Conservation (phyloP, 2,113 vertebrate genomes). For the Chascanopsetta lugubris region DNA sequence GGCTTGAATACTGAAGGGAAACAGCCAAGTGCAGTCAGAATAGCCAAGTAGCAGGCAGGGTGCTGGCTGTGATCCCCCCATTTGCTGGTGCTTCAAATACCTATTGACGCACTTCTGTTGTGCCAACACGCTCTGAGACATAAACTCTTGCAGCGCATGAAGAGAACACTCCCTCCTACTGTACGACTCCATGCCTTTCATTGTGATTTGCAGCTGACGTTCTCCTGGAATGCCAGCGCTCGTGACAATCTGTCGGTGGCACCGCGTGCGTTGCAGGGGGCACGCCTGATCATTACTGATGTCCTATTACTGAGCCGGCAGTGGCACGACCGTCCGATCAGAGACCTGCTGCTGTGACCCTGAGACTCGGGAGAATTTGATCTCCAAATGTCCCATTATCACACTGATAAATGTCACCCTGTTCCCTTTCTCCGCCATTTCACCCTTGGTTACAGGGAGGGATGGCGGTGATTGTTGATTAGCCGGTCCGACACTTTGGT, state of each 20-base stretch:
- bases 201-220: neutral
- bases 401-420: neutral
- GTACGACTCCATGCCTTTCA: neutral
- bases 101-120: conserved; percentile 19
- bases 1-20: conserved; percentile 24
- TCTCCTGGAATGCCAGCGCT: neutral
- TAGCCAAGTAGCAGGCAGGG: conserved; percentile 17
- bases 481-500: neutral
- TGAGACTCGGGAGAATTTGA: neutral
- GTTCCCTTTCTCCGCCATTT: neutral
- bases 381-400: neutral
- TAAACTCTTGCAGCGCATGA: neutral
- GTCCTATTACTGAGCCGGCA: neutral
- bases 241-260: neutral
- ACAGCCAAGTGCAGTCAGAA: conserved; percentile 32
- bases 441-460: neutral
- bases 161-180: neutral
- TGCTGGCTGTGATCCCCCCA: conserved; percentile 28
- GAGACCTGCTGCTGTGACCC: neutral
- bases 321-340: neutral
- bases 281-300: neutral
- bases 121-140: conserved; percentile 14
- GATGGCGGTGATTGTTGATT: neutral
- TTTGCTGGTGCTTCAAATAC: conserved; percentile 40
- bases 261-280: neutral